These are phyloP conservation scores for Emys orbicularis DNA, from an alignment of 2,797 vertebrate species.

Conservation along the genomic window DNA sequence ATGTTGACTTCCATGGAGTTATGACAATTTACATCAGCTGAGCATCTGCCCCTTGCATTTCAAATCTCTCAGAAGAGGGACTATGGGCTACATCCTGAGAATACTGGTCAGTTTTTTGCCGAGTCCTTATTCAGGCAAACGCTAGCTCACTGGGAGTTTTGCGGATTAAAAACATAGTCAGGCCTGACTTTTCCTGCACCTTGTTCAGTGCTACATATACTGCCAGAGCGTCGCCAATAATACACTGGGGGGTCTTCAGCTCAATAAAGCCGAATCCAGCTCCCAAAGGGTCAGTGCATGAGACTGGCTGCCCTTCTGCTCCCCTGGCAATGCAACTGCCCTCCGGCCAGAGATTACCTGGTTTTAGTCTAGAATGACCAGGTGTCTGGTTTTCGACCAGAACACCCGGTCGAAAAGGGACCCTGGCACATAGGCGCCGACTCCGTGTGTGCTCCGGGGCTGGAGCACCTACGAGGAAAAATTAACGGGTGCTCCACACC, in stretches of 20 bases:
- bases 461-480: too few relatives aligned
- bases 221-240: not conserved
- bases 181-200: not conserved
- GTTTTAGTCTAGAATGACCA: not conserved
- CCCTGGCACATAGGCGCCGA: too few relatives aligned
- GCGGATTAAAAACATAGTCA: not conserved
- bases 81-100: not conserved
- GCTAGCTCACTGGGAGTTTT: not conserved
- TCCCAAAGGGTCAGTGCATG: not conserved
- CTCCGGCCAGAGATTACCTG: not conserved
- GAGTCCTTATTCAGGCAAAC: not conserved
- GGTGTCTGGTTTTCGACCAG: too few relatives aligned
- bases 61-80: not conserved
- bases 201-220: not conserved
- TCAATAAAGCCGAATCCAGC: not conserved
- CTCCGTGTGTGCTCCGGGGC: too few relatives aligned
- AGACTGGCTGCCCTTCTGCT: not conserved
- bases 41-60: not conserved
- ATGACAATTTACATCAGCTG: not conserved
- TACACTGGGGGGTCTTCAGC: not conserved
- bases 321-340: not conserved
- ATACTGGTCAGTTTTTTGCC: not conserved
- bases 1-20: not conserved
- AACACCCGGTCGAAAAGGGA: too few relatives aligned
- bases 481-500: too few relatives aligned